These are phyloP conservation scores for Phaethon lepturus DNA, from an alignment of 2,113 vertebrate genomes.

Conservation along the genomic window DNA sequence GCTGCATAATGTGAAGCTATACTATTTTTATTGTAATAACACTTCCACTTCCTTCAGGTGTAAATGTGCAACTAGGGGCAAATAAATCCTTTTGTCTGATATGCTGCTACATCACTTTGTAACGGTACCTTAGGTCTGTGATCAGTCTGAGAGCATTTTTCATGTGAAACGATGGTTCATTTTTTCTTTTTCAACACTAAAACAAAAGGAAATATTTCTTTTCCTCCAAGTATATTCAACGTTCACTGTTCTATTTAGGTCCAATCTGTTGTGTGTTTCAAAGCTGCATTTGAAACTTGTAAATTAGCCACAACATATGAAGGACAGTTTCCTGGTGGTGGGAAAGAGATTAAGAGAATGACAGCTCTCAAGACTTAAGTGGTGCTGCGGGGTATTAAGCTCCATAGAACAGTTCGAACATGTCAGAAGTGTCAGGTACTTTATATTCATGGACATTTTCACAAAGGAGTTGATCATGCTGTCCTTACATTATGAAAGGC, in stretches of 20 bases:
- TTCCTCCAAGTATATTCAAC: background rate
- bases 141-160: background rate
- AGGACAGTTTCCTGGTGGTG: background rate
- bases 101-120: background rate
- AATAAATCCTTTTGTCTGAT: background rate
- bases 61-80: background rate
- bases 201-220: background rate
- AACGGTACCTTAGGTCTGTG: background rate
- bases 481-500: background rate
- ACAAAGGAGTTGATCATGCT: constrained; percentile 17
- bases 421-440: constrained; percentile 54
- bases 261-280: background rate
- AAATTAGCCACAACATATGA: background rate
- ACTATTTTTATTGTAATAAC: background rate
- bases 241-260: background rate
- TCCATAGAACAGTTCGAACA: background rate
- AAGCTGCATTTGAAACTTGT: background rate
- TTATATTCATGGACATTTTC: background rate
- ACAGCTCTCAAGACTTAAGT: constrained; percentile 5
- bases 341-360: constrained; percentile 44
- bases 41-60: background rate
- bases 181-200: background rate
- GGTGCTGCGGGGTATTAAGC: constrained; percentile 41
- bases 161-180: background rate
- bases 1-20: background rate